These are phyloP conservation scores for Brachycybe producta DNA, from an alignment of 2,888 invertebrate genomes.

Conservation along the genomic window DNA sequence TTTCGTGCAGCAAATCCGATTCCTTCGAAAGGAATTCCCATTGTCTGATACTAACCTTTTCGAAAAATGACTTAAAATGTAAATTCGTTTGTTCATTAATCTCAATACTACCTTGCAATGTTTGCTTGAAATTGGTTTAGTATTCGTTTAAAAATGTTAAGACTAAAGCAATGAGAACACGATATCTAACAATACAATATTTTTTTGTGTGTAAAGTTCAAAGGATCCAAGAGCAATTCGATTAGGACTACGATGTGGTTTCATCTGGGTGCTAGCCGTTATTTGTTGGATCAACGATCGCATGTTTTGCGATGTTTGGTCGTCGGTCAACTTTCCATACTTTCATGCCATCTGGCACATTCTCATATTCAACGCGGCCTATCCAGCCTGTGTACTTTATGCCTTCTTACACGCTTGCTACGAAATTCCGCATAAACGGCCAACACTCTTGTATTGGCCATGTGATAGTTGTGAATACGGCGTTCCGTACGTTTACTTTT, in stretches of 20 bases:
- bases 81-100: too few species aligned
- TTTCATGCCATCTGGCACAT: constrained; percentile 73
- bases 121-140: too few species aligned
- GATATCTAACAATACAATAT: too few species aligned
- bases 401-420: constrained; percentile 63
- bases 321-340: constrained; percentile 62
- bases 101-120: too few species aligned
- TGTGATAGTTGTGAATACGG: constrained; percentile 61
- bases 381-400: constrained; percentile 60
- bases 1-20: too few species aligned
- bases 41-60: too few species aligned
- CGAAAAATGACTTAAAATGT: too few species aligned
- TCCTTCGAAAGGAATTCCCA: too few species aligned
- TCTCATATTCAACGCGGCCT: constrained; percentile 63
- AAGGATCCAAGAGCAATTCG: constrained; percentile 52
- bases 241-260: constrained; percentile 54
- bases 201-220: constrained; percentile 25
- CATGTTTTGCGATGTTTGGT: constrained; percentile 65
- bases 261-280: constrained; percentile 54
- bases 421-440: constrained; percentile 54
- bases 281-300: constrained; percentile 66
- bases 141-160: too few species aligned
- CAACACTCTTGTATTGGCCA: constrained; percentile 62
- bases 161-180: too few species aligned
- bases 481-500: constrained; percentile 52